A percentile compares a stretch with the other conserved stretches of the same genome.
phyloP scores from a whole-genome alignment of 2,797 vertebrate genomes.

The Psittacula echo region DNA sequence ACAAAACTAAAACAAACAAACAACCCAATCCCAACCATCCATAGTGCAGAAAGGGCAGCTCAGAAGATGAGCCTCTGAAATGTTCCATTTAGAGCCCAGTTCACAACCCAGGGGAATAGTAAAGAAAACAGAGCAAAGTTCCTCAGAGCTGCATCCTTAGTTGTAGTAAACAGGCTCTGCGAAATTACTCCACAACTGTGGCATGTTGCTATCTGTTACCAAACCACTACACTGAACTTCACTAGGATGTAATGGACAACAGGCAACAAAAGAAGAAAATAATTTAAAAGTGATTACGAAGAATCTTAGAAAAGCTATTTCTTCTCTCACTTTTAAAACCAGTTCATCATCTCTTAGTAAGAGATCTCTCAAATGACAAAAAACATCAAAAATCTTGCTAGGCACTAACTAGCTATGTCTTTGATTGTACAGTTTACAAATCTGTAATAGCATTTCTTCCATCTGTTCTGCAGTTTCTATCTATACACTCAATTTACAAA shows the following conservation, averaged over 20 bases:
- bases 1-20: neutral
- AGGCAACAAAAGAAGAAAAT: neutral
- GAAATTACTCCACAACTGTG: neutral
- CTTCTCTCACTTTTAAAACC: neutral
- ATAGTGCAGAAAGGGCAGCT: neutral
- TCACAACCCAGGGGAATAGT: neutral
- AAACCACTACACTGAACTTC: neutral
- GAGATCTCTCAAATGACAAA: neutral
- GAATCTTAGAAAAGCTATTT: neutral
- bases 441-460: conserved; percentile 45
- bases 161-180: neutral
- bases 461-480: conserved; percentile 60
- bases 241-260: neutral
- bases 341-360: neutral
- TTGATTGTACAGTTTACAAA: conserved; percentile 58
- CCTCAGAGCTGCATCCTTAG: neutral
- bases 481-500: conserved; percentile 36
- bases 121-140: neutral
- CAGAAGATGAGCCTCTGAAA: neutral
- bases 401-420: neutral
- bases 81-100: neutral
- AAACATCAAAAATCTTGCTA: neutral
- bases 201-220: neutral
- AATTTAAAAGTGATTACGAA: neutral
- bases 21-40: neutral